These are phyloP conservation scores for Desoria tigrina DNA, from an alignment of 2,888 invertebrate genomes.

Conservation along the genomic window DNA sequence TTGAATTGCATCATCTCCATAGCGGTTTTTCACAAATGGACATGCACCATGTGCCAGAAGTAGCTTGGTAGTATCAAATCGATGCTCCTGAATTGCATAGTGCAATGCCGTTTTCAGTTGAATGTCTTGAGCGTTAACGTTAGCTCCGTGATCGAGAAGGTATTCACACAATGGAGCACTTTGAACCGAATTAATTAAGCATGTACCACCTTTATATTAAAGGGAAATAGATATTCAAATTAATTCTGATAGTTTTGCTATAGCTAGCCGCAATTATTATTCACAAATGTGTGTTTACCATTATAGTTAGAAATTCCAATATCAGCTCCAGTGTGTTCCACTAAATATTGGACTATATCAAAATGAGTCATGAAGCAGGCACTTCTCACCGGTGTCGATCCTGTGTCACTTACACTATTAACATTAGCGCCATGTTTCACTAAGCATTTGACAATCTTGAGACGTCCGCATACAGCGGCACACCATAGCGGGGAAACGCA, in stretches of 20 bases:
- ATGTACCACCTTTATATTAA: constrained; percentile 70
- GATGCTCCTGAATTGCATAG: constrained; percentile 78
- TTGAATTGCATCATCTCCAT: constrained; percentile 85
- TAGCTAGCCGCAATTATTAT: too few species aligned
- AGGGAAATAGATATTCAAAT: constrained; percentile 2
- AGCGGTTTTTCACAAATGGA: constrained; percentile 72
- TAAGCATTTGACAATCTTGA: constrained; percentile 74
- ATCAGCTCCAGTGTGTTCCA: constrained; percentile 76
- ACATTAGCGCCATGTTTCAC: constrained; percentile 75
- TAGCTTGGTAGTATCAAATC: constrained; percentile 79
- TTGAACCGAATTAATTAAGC: constrained; percentile 90
- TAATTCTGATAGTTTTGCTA: neutral
- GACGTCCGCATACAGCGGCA: constrained; percentile 82
- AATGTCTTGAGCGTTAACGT: constrained; percentile 82
- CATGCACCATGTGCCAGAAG: constrained; percentile 78
- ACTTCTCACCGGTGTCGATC: constrained; percentile 81
- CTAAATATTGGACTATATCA: constrained; percentile 73
- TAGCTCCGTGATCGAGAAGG: constrained; percentile 74
- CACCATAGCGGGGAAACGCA: constrained; percentile 86
- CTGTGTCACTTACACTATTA: constrained; percentile 37
- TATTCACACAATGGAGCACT: constrained; percentile 77
- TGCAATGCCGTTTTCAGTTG: constrained; percentile 89
- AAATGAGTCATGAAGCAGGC: constrained; percentile 91
- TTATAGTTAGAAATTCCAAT: constrained; percentile 81
- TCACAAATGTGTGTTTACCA: constrained; percentile 58